These are phyloP conservation scores for Heliangelus exortis DNA, from an alignment of 2,797 vertebrate species.

Conservation along the genomic window DNA sequence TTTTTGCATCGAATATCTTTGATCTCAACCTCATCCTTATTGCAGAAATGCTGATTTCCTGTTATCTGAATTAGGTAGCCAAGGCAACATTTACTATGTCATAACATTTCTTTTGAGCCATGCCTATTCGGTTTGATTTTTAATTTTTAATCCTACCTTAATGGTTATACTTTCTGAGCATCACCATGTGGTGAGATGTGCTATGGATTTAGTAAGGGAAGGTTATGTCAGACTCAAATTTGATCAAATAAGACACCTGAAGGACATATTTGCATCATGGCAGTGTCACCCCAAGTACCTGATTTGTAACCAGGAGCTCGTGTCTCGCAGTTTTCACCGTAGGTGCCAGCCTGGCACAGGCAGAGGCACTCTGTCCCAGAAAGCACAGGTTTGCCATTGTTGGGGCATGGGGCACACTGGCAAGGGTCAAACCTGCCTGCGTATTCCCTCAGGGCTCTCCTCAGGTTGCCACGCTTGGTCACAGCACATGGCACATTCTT, in stretches of 20 bases:
- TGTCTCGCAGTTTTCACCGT: constrained; percentile 84
- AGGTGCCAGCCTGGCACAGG: constrained; percentile 89
- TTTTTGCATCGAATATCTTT: not conserved
- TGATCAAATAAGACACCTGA: not conserved
- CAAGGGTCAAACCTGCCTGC: constrained; percentile 85
- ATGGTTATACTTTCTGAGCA: not conserved
- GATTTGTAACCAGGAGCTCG: constrained; percentile 82
- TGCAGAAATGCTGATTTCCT: not conserved
- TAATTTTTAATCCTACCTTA: not conserved
- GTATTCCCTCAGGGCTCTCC: constrained; percentile 85
- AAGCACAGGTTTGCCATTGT: constrained; percentile 84
- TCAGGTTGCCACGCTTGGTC: constrained; percentile 87
- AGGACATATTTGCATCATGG: too few species aligned
- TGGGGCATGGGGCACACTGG: constrained; percentile 88
- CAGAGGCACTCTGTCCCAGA: constrained; percentile 88
- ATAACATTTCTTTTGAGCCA: not conserved
- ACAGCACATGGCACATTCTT: constrained; percentile 86
- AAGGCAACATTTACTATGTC: not conserved
- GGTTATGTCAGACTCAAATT: not conserved
- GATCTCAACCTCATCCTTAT: not conserved
- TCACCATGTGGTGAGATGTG: not conserved
- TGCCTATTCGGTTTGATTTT: not conserved
- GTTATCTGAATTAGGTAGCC: not conserved
- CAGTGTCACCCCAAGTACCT: constrained; percentile 66
- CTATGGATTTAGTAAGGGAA: not conserved